phyloP scores from a whole-genome alignment of 2,888 invertebrate genomes.

The Hipparchia semele region DNA sequence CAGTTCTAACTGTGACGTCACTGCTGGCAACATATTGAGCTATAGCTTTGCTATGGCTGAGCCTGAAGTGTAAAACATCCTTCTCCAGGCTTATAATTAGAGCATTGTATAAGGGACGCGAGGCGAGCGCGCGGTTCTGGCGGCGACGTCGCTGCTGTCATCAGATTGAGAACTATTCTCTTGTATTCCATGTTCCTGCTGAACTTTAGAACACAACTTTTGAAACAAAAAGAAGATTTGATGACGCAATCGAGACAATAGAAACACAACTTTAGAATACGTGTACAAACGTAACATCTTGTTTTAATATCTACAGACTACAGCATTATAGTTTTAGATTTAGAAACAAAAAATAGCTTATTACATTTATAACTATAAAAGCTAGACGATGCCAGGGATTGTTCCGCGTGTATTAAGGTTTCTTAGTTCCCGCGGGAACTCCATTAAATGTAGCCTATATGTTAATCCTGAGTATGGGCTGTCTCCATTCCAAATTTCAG shows the following conservation, averaged over 20 bases:
- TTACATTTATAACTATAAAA: too few species aligned
- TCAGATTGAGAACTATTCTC: conserved; percentile 11
- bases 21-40: not conserved
- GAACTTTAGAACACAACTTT: conserved; percentile 2
- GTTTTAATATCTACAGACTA: too few species aligned
- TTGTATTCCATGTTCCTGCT: not conserved
- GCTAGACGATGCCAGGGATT: too few species aligned
- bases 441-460: too few species aligned
- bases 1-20: not conserved
- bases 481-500: too few species aligned
- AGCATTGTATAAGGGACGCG: conserved; percentile 7
- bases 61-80: not conserved
- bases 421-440: too few species aligned
- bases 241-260: not conserved
- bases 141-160: conserved; percentile 1
- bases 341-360: too few species aligned
- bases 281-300: too few species aligned
- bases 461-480: too few species aligned
- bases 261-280: not conserved
- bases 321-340: too few species aligned
- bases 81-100: conserved; percentile 4
- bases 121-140: not conserved
- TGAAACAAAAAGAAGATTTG: not conserved
- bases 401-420: too few species aligned
- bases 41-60: not conserved